These are phyloP conservation scores for Acrocephalus arundinaceus DNA, from an alignment of 2,113 vertebrate genomes.

Conservation along the genomic window DNA sequence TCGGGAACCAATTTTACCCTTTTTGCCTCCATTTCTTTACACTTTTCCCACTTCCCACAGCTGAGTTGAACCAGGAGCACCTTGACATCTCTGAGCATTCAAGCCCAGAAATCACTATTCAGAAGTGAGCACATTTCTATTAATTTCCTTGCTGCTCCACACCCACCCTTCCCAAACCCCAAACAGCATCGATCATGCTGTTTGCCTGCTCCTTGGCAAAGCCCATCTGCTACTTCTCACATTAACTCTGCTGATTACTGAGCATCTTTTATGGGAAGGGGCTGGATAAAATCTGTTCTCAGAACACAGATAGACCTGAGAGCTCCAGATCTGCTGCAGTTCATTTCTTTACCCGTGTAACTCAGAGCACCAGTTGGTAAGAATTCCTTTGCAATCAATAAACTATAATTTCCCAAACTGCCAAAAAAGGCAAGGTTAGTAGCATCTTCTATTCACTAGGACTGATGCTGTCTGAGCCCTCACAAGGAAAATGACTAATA, in stretches of 20 bases:
- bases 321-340: neutral
- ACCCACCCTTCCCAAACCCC: neutral
- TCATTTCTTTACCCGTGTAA: neutral
- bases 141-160: neutral
- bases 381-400: constrained; percentile 4
- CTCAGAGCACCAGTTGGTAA: neutral
- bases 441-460: neutral
- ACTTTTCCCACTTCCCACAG: neutral
- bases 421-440: neutral
- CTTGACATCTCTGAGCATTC: neutral
- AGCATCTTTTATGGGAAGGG: neutral
- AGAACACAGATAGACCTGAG: neutral
- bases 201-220: neutral
- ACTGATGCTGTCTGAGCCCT: neutral
- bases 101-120: neutral
- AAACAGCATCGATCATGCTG: too few species aligned
- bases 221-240: neutral
- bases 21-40: neutral
- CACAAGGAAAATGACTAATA: neutral
- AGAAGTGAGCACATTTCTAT: neutral
- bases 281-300: neutral
- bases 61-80: neutral
- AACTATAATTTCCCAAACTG: neutral
- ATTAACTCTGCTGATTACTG: neutral
- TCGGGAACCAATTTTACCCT: neutral